These are phyloP conservation scores for Eupithecia tripunctaria DNA, from an alignment of 2,888 invertebrate species.

Conservation along the genomic window DNA sequence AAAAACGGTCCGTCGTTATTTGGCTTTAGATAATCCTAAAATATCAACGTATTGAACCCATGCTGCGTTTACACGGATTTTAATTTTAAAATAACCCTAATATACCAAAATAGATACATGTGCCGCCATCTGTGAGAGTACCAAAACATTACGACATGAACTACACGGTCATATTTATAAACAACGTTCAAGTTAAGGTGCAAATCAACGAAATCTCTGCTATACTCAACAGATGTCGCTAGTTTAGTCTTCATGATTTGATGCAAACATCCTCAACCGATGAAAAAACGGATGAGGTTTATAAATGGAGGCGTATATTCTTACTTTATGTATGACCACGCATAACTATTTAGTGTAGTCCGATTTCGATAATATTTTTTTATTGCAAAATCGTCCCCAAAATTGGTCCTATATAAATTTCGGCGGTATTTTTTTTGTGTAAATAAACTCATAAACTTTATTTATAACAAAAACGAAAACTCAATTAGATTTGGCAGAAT, in stretches of 20 bases:
- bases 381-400: too few relatives aligned
- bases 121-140: slow-evolving; percentile 34
- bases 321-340: too few relatives aligned
- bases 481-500: background rate
- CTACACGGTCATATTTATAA: background rate
- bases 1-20: background rate
- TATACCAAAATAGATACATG: slow-evolving; percentile 9
- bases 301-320: too few relatives aligned
- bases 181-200: slow-evolving; percentile 21
- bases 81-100: background rate
- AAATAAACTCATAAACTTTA: too few relatives aligned
- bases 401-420: too few relatives aligned
- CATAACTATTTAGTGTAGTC: too few relatives aligned
- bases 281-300: too few relatives aligned
- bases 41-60: background rate
- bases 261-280: too few relatives aligned
- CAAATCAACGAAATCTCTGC: slow-evolving; percentile 1
- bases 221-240: slow-evolving; percentile 15
- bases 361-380: too few relatives aligned
- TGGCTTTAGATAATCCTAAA: background rate
- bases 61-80: slow-evolving; percentile 16
- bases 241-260: background rate
- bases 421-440: too few relatives aligned
- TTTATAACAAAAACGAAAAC: too few relatives aligned
- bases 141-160: slow-evolving; percentile 28